Evolutionary conservation across 64 coral and sea anemone species (phyloP).

Genomic region (Cladopsammia gracilis): DNA sequence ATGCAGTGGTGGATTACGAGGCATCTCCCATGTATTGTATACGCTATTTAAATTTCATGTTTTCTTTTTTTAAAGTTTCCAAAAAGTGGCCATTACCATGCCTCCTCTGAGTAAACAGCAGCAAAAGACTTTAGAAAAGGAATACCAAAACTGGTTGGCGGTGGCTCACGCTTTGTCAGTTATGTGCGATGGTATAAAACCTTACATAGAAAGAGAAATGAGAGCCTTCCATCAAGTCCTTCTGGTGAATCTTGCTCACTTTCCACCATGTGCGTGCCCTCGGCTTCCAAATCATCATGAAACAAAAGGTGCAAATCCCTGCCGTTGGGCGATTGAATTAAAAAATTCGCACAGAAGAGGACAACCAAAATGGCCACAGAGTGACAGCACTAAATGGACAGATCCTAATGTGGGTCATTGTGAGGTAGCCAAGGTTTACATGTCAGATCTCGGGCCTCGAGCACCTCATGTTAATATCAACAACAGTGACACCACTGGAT

Average conservation of each 20-base stretch:
- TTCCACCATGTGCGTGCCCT: slow-evolving; percentile 45
- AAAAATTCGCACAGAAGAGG: slow-evolving; percentile 10
- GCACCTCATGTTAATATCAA: neutral
- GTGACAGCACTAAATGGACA: slow-evolving; percentile 65
- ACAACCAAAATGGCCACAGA: slow-evolving; percentile 70
- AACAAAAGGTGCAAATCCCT: slow-evolving; percentile 15
- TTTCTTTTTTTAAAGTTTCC: no score
- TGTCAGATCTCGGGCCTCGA: neutral
- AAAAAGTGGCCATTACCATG: no score
- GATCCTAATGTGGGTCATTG: slow-evolving; percentile 52
- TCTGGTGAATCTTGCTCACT: slow-evolving; percentile 21
- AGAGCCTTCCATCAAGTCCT: slow-evolving; percentile 44
- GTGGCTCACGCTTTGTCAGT: slow-evolving; percentile 36
- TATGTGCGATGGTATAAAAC: slow-evolving; percentile 46
- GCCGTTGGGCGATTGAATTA: slow-evolving; percentile 61
- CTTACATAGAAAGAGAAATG: slow-evolving; percentile 65
- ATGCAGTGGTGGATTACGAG: no score
- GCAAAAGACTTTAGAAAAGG: neutral
- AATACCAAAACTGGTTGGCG: slow-evolving; percentile 67
- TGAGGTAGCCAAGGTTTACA: slow-evolving; percentile 54
- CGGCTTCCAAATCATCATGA: slow-evolving; percentile 20
- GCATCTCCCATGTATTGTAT: no score
- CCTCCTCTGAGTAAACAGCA: no score
- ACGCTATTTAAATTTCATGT: no score
- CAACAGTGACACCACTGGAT: slow-evolving; percentile 17